Evolutionary conservation across 1,140 invertebrate genomes (phyloP).

Genomic region (Augochlora pura): DNA sequence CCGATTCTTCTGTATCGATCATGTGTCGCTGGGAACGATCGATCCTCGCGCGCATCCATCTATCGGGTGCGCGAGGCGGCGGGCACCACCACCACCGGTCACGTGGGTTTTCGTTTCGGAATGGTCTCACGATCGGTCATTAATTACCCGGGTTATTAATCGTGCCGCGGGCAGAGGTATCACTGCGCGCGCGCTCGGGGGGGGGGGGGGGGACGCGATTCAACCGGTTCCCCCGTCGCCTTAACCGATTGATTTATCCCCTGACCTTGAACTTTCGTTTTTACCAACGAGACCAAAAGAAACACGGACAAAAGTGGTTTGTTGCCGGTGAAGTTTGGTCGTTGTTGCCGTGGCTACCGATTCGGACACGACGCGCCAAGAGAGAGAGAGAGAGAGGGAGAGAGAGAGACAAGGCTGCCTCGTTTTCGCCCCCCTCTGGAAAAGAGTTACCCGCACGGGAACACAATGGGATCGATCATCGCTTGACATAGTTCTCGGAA

Average conservation of each 20-base stretch:
- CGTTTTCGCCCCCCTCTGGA: neutral
- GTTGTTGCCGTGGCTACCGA: slow-evolving; percentile 76
- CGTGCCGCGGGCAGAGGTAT: slow-evolving; percentile 45
- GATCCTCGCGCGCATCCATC: slow-evolving; percentile 42
- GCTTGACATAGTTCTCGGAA: neutral
- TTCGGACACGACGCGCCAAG: slow-evolving; percentile 13
- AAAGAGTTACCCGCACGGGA: neutral
- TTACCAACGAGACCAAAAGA: slow-evolving; percentile 27
- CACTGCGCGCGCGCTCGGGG: too few species aligned
- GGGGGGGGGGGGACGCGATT: slow-evolving; percentile 34
- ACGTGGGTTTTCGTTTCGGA: slow-evolving; percentile 39
- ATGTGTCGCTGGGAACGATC: slow-evolving; percentile 38
- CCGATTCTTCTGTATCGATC: slow-evolving; percentile 54
- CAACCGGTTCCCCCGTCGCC: slow-evolving; percentile 39
- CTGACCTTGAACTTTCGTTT: slow-evolving; percentile 58
- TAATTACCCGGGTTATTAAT: slow-evolving; percentile 63
- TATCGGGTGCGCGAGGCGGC: neutral
- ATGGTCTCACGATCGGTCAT: slow-evolving; percentile 48
- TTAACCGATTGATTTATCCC: slow-evolving; percentile 58
- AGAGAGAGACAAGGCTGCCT: slow-evolving; percentile 7
- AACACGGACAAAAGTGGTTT: slow-evolving; percentile 30
- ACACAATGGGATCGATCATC: neutral
- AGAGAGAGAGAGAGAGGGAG: slow-evolving; percentile 22
- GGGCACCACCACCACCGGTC: too few species aligned
- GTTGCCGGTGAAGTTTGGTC: slow-evolving; percentile 72